Percentiles rank a stretch among this genome's conserved stretches.
These are phyloP conservation scores for Allacma fusca DNA, from an alignment of 2,888 invertebrate genomes.

Conservation along the genomic window DNA sequence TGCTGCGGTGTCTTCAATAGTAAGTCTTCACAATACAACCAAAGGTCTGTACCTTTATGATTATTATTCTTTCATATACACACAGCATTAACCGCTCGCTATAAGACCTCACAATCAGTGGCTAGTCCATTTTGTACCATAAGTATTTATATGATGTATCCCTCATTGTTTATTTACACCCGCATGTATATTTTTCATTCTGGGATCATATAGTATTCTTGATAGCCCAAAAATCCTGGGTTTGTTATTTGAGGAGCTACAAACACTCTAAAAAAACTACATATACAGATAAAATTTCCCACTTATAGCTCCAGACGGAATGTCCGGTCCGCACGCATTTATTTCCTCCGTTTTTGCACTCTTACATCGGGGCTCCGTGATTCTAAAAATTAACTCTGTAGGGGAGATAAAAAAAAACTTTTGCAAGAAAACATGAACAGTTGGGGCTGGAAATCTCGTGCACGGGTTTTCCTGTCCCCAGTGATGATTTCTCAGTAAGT, in stretches of 20 bases:
- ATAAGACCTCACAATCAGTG: too few species aligned
- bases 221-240: too few species aligned
- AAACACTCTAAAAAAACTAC: too few species aligned
- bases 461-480: background rate
- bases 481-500: background rate
- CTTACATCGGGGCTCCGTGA: background rate
- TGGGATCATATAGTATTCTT: too few species aligned
- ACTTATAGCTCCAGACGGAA: background rate
- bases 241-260: too few species aligned
- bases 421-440: background rate
- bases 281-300: background rate
- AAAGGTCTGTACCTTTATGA: slow-evolving; percentile 3
- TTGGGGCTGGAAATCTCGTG: too few species aligned
- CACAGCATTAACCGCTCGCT: too few species aligned
- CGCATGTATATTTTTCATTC: too few species aligned
- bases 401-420: slow-evolving; percentile 23
- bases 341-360: slow-evolving; percentile 28
- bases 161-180: too few species aligned
- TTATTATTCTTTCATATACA: background rate
- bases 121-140: too few species aligned
- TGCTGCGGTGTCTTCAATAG: background rate
- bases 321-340: background rate
- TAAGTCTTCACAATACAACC: background rate
- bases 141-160: too few species aligned
- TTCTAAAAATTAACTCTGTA: slow-evolving; percentile 25